Evolutionary conservation across 2,888 invertebrate genomes (phyloP), one percentile per base, ranked within the genome.

Genomic region (Dolomedes plantarius): DNA sequence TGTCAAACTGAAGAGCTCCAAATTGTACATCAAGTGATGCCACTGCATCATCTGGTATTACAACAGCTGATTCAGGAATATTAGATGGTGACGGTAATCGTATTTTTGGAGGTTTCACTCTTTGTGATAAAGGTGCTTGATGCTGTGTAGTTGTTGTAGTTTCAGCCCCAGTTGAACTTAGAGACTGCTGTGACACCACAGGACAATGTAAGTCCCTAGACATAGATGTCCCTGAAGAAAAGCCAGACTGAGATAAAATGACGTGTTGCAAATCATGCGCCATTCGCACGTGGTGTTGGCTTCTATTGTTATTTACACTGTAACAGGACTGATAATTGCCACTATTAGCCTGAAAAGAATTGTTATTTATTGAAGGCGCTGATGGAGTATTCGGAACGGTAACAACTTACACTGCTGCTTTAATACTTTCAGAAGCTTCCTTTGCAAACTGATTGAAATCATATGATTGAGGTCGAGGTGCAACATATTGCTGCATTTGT

Each of bases 1-100:
- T 81, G 27, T 91, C 90, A 89, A 91, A 91, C 76, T 97, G 97
- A n/a, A n/a, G n/a, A n/a, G n/a, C n/a, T n/a, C n/a, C n/a, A n/a
- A n/a, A n/a, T n/a, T n/a, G n/a, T n/a, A n/a, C n/a, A n/a, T n/a
- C n/a, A n/a, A n/a, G n/a, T n/a, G n/a, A n/a, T n/a, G n/a, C n/a
- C n/a, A n/a, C n/a, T n/a, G n/a, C n/a, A n/a, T n/a, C n/a, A n/a
- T n/a, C n/a, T n/a, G n/a, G n/a, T n/a, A n/a, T n/a, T n/a, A n/a
- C n/a, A n/a, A n/a, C n/a, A n/a, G n/a, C n/a, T n/a, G n/a, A n/a
- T n/a, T n/a, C n/a, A n/a, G 89, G 97, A 93, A 95, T 95, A 93
- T 96, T 96, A 56, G 96, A 96, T 6, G 96, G 96, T 32, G 96
- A 96, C 28, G 96, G 96, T 83, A 96, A 94, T 89, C 96, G 92